Evolutionary conservation across 2,888 invertebrate genomes (phyloP).

Genomic region (Hermodice carunculata): DNA sequence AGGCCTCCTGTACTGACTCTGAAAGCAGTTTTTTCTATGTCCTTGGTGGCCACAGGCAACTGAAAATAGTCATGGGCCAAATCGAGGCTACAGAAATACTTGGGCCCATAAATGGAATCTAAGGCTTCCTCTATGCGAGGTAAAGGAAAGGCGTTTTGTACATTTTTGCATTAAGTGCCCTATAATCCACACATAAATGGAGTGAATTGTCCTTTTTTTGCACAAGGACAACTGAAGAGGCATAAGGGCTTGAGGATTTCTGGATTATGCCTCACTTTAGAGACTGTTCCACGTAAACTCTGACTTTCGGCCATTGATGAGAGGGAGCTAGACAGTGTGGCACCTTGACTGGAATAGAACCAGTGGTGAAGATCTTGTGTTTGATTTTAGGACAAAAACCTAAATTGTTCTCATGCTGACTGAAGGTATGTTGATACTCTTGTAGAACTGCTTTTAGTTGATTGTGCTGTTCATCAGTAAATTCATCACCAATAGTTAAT

Average conservation of each 20-base stretch:
- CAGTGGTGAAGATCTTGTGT: not conserved
- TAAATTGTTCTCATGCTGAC: not conserved
- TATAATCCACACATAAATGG: not conserved
- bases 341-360: not conserved
- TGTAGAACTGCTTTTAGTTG: too few species aligned
- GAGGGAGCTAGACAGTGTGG: conserved; percentile 2
- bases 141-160: not conserved
- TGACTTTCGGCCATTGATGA: not conserved
- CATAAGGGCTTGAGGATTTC: not conserved
- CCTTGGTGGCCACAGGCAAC: not conserved
- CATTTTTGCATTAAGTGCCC: not conserved
- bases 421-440: too few species aligned
- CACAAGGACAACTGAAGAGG: not conserved
- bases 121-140: not conserved
- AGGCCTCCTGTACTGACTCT: not conserved
- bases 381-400: not conserved
- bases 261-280: not conserved
- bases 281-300: not conserved
- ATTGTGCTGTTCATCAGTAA: too few species aligned
- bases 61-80: not conserved
- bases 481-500: too few species aligned
- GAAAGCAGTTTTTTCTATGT: conserved; percentile 13
- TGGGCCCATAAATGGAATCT: not conserved
- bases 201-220: not conserved
- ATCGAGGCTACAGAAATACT: not conserved